Base-by-base conservation (phyloP, 2,797 vertebrate species). In the Xiphophorus birchmanni region DNA sequence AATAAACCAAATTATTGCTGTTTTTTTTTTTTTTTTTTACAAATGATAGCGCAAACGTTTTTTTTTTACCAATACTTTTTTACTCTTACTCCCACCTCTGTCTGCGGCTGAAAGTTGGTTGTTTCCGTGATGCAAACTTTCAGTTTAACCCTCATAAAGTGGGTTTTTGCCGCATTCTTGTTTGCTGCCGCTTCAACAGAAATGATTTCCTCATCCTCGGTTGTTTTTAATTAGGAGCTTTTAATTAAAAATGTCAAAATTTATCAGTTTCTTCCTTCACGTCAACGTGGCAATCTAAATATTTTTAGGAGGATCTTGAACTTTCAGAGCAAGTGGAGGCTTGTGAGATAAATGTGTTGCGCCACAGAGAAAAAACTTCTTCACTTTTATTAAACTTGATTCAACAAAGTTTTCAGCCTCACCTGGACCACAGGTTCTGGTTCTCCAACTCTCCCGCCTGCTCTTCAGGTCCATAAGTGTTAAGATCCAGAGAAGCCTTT, bases 401-500 rank as follows among this genome's bases (percentile, higher is more conserved):
- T n/a, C 54, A 42, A 65, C 60, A 42, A 42, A 42, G 69, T 72
- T 44, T 15, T 23, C 58, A 4, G 47, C 63, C 94, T 93, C 75
- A 95, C 94, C 94, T 93, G 15, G 92, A 74, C 94, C 94, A 94
- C 47, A 92, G 74, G 8, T 79, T 83, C 10, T 29, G 48, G 8
- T 81, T 74, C 35, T 56, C 52, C 0, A 4, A 5, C 23, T 81
- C 47, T 6, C 69, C 42, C 0, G 3, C 17, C 18, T 23, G 78
- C 3, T 0, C 40, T 8, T 5, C 4, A 5, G n/a, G 10, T 5
- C 29, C 2, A 1, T 47, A 37, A 65, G 21, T 18, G 21, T 71
- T 37, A 17, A 17, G 2, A 40, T 84, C 79, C 85, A 76, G 17
- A 44, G 74, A 75, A 9, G 0, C 13, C 0, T n/a, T 35, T 18